Evolutionary conservation across 1,140 invertebrate species (phyloP).

Genomic region (Brachionus manjavacas): DNA sequence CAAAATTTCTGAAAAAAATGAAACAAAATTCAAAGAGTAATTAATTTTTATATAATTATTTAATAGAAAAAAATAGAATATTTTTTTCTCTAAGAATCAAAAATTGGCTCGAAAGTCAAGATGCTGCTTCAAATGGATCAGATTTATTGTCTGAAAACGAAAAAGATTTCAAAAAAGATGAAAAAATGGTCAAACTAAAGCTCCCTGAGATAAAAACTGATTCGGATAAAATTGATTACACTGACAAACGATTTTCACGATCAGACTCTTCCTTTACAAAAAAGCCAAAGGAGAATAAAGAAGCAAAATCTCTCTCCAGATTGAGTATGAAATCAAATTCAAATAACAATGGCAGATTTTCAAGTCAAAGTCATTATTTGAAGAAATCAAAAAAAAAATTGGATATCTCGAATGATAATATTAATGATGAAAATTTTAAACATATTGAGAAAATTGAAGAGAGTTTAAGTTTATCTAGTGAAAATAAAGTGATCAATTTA

Average conservation of each 20-base stretch:
- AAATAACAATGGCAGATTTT: not conserved
- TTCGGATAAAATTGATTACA: not conserved
- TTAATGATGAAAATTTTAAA: not conserved
- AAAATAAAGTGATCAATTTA: not conserved
- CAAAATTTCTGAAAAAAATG: not conserved
- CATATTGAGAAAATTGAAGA: not conserved
- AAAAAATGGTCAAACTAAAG: not conserved
- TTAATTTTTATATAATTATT: not conserved
- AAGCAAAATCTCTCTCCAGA: not conserved
- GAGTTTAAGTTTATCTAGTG: not conserved
- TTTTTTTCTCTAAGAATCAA: not conserved
- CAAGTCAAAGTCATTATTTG: not conserved
- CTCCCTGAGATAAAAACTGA: not conserved
- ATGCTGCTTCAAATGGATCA: not conserved
- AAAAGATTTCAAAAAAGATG: not conserved
- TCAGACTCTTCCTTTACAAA: not conserved
- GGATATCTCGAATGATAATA: not conserved
- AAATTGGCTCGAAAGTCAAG: slow-evolving; percentile 10
- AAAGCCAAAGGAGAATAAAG: not conserved
- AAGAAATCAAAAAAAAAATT: not conserved
- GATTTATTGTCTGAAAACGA: not conserved
- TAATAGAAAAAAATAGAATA: not conserved
- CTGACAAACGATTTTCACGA: not conserved
- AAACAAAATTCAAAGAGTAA: slow-evolving; percentile 24
- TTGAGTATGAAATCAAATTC: not conserved